Base-by-base conservation (phyloP, 2,113 vertebrate genomes). In the Casuarius casuarius region DNA sequence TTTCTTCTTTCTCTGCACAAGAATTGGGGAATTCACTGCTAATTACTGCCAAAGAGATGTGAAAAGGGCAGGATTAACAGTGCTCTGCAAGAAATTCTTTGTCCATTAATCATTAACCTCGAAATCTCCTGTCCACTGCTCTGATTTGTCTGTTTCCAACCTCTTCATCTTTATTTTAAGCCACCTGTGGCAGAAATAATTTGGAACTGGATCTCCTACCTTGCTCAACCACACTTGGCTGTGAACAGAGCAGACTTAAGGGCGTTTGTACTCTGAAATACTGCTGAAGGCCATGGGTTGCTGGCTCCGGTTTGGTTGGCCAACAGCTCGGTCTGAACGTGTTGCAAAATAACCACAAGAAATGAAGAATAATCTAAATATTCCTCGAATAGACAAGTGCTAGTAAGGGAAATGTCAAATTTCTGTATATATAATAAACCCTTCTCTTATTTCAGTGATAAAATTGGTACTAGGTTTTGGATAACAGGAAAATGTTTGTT, bases 81-180 rank as follows among this genome's bases (percentile, higher is more conserved):
- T 84, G 84, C 84, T 96, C 87, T 87, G 95, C 84, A 68, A 94
- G 86, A 75, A 93, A 77, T 92, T 92, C 96, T 79, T 84, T 83
- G 59, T 61, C 54, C 28, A 73, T 98, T 98, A 98, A 98, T 98
- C 56, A 98, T 98, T 98, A 98, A 98, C 98, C 52, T 88, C 87
- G 46, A 83, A 93, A 82, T 86, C 20, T 74, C 42, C 61, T 82
- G 28, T 70, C 65, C 26, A 35, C 63, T 61, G 38, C 65, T 70
- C 58, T 5, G 1, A 33, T 89, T 89, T 76, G n/a, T 48, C 59
- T 78, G 23, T 62, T 83, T 89, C 73, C 48, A 58, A 26, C 75
- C 33, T 42, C 58, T 29, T 74, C n/a, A 33, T 95, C 96, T 87
- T 91, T 67, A 33, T 95, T 91, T 94, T 75, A 40, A 63, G 52